Conservation (phyloP, 2,888 invertebrate genomes). For the Dysmachus trigonus region DNA sequence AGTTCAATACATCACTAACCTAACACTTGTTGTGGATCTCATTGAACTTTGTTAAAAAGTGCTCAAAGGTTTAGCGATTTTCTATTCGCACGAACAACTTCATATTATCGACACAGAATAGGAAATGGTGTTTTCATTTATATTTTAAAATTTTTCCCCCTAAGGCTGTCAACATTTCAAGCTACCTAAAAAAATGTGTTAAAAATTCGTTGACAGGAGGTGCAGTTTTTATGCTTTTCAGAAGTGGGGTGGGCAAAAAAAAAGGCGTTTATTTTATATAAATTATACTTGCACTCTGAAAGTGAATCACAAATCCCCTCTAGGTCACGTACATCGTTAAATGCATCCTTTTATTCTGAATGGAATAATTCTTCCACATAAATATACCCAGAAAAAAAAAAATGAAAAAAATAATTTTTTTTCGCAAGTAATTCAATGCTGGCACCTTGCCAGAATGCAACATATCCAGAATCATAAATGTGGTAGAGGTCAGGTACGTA, state of each 20-base stretch:
- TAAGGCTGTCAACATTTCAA: not conserved
- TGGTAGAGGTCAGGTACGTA: not conserved
- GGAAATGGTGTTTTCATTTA: not conserved
- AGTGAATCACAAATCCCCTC: not conserved
- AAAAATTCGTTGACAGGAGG: not conserved
- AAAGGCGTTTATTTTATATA: not conserved
- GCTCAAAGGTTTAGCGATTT: not conserved
- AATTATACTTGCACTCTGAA: not conserved
- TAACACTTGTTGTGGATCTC: not conserved
- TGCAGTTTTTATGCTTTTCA: not conserved
- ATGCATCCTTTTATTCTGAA: not conserved
- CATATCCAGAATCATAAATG: not conserved
- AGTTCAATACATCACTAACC: not conserved
- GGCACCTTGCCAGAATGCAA: not conserved
- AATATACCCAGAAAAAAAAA: not conserved
- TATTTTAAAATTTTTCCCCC: not conserved
- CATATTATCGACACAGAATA: not conserved
- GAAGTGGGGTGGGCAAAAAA: not conserved
- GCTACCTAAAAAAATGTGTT: not conserved
- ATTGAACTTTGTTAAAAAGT: not conserved
- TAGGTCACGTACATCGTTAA: conserved; percentile 3
- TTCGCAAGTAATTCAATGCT: not conserved
- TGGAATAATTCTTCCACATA: not conserved
- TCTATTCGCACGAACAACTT: not conserved
- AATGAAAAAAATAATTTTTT: not conserved